These are phyloP conservation scores for Peribatodes rhomboidaria DNA, from an alignment of 2,888 invertebrate species.

Conservation along the genomic window DNA sequence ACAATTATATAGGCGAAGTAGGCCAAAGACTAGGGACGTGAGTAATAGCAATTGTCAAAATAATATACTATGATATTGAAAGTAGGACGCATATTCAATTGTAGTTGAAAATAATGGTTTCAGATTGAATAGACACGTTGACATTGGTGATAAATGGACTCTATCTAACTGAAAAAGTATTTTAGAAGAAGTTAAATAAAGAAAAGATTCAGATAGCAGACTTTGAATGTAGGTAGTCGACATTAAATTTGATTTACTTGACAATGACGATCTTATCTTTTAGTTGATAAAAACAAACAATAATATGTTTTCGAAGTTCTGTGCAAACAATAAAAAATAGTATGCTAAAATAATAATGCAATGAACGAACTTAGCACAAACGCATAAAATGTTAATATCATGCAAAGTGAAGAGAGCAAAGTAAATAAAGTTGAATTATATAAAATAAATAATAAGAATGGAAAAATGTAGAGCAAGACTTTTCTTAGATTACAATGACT, in stretches of 20 bases:
- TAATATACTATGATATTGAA: slow-evolving; percentile 50
- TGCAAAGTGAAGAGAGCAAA: background rate
- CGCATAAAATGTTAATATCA: slow-evolving; percentile 11
- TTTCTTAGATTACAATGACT: background rate
- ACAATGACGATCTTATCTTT: slow-evolving; percentile 11
- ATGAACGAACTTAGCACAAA: slow-evolving; percentile 3
- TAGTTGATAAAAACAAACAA: slow-evolving; percentile 19
- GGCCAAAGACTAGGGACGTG: slow-evolving; percentile 66
- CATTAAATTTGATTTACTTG: background rate
- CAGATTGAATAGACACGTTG: slow-evolving; percentile 15
- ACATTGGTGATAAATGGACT: slow-evolving; percentile 5
- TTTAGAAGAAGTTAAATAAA: background rate
- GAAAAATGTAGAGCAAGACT: background rate
- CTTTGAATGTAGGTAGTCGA: background rate
- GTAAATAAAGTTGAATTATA: background rate
- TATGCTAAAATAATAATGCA: slow-evolving; percentile 5
- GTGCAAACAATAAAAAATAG: slow-evolving; percentile 15
- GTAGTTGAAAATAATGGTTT: slow-evolving; percentile 24
- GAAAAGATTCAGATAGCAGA: background rate
- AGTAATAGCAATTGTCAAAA: slow-evolving; percentile 56
- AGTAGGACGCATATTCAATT: slow-evolving; percentile 43
- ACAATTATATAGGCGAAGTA: slow-evolving; percentile 60
- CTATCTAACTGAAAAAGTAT: background rate
- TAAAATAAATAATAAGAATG: background rate
- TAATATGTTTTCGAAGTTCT: background rate